Percentiles rank a stretch among this genome's conserved stretches.
phyloP scores from a whole-genome alignment of 1,140 invertebrate genomes.

The Pogonomyrmex barbatus region DNA sequence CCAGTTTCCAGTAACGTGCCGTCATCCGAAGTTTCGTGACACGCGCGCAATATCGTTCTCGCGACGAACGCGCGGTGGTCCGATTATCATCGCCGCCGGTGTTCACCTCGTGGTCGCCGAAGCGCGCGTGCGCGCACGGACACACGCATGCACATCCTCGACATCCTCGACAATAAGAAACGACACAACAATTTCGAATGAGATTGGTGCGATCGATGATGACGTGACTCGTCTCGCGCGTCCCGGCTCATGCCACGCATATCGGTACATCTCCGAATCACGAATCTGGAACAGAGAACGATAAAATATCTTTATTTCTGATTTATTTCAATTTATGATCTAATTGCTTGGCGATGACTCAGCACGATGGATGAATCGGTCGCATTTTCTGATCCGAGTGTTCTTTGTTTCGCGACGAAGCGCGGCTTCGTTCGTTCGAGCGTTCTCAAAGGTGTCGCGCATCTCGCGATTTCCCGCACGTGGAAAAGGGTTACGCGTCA shows the following conservation, averaged over 20 bases:
- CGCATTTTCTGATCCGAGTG: neutral
- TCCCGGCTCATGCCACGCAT: neutral
- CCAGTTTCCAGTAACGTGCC: conserved; percentile 62
- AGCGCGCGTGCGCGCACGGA: neutral
- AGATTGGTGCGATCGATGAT: neutral
- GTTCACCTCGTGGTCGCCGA: too few relatives aligned
- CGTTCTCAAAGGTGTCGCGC: neutral
- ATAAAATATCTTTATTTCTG: neutral
- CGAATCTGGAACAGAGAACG: too few relatives aligned
- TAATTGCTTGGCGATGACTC: neutral
- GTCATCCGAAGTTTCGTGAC: conserved; percentile 47
- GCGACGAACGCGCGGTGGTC: neutral
- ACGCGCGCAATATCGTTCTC: neutral
- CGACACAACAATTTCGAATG: too few relatives aligned
- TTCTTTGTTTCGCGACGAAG: neutral
- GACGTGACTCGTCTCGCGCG: neutral
- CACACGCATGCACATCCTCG: too few relatives aligned
- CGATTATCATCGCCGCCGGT: neutral
- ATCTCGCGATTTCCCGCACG: neutral
- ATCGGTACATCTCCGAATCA: neutral
- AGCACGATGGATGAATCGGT: neutral
- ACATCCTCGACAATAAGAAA: neutral
- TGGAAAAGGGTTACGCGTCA: neutral
- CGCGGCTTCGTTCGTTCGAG: neutral
- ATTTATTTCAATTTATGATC: neutral